Percentiles rank a stretch among this genome's conserved stretches.
Evolutionary conservation across 2,888 invertebrate genomes (phyloP).

Genomic region (Epistrophella euchroma): DNA sequence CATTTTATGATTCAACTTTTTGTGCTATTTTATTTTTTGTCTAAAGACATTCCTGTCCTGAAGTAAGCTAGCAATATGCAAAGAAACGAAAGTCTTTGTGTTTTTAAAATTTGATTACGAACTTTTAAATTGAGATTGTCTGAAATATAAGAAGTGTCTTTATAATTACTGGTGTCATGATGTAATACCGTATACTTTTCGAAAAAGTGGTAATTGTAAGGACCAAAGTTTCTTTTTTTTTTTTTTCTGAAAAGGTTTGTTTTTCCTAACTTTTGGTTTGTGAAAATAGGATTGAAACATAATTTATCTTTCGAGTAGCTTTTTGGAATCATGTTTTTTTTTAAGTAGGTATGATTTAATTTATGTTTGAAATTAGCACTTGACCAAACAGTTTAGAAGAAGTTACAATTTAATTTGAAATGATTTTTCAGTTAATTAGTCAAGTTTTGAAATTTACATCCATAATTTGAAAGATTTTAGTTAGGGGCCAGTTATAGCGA

Average conservation of each 20-base stretch:
- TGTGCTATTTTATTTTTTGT: not conserved
- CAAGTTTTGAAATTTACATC: no score
- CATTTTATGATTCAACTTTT: slow-evolving; percentile 1
- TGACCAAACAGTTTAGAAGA: not conserved
- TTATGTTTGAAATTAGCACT: not conserved
- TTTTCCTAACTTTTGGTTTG: not conserved
- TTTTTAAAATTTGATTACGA: slow-evolving; percentile 35
- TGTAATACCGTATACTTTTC: not conserved
- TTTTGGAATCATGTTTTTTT: not conserved
- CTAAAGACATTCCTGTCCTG: slow-evolving; percentile 10
- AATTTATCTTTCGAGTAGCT: not conserved
- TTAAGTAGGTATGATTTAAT: not conserved
- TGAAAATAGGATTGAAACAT: not conserved
- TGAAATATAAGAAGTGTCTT: not conserved
- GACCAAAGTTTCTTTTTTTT: no score
- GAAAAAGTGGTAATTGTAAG: not conserved
- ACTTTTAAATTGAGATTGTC: slow-evolving; percentile 44
- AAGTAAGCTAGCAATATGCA: not conserved
- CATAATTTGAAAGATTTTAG: no score
- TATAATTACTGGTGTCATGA: slow-evolving; percentile 26
- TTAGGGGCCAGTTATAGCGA: no score
- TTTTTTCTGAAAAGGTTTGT: not conserved
- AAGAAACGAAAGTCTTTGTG: slow-evolving; percentile 21
- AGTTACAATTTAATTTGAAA: not conserved
- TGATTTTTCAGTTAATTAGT: no score